These are phyloP conservation scores for Agonopterix heracliana DNA, from an alignment of 2,888 invertebrate species.

Conservation along the genomic window DNA sequence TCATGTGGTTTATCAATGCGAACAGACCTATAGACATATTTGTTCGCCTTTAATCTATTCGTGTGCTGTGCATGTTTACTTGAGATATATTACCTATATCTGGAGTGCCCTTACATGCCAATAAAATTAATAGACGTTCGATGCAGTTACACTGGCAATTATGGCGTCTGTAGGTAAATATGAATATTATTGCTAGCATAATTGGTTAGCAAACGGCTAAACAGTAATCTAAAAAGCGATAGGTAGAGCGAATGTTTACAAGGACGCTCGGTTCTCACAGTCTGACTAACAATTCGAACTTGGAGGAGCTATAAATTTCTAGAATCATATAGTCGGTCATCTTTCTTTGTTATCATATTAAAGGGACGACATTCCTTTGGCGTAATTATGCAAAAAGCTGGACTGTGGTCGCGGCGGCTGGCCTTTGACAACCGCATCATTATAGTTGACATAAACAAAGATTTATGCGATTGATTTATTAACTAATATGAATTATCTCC, in stretches of 20 bases:
- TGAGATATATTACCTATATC: constrained; percentile 13
- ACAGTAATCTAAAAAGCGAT: no score
- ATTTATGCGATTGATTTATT: constrained; percentile 67
- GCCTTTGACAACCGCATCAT: constrained; percentile 69
- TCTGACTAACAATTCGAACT: constrained; percentile 25
- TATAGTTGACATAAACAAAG: constrained; percentile 70
- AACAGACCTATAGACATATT: constrained; percentile 60
- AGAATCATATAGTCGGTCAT: constrained; percentile 62
- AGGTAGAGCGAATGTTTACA: neutral
- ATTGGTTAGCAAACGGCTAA: no score
- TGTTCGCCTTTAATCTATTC: constrained; percentile 49
- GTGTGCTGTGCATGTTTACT: constrained; percentile 36
- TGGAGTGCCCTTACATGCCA: neutral
- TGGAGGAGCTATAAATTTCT: constrained; percentile 50
- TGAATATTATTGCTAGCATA: no score
- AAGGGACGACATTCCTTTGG: constrained; percentile 64
- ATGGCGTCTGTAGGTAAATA: no score
- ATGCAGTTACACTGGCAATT: no score
- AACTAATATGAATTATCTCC: constrained; percentile 56
- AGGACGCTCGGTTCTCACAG: constrained; percentile 37
- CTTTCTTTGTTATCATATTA: constrained; percentile 73
- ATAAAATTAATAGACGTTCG: neutral
- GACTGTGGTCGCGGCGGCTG: constrained; percentile 63
- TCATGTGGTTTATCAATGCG: constrained; percentile 66
- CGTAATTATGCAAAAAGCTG: constrained; percentile 74